Evolutionary conservation across 64 coral and sea anemone species (phyloP), one percentile per base, ranked within the genome.

Genomic region (Catalaphyllia jardinei): DNA sequence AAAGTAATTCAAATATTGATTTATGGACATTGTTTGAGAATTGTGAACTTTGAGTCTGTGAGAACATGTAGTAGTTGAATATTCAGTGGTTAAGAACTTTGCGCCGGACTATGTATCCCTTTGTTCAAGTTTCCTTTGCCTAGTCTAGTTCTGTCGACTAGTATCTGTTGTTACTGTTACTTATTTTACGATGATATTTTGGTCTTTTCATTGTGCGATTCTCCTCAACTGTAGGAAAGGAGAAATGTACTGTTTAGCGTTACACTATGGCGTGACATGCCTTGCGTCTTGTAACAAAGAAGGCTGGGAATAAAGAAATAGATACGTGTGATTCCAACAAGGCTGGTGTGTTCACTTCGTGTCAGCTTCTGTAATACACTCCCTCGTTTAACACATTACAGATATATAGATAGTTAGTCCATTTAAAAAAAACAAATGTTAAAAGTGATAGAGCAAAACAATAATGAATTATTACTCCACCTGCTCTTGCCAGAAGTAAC

Each of bases 161-260:
- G 17, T 42, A 4, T 35, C 17, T 75, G 1, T 42, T 75, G 73
- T 75, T 42, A 39, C 31, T 75, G 73, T 75, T 75, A 31, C n/a
- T 75, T 42, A 75, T 75, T 39, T 75, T 14, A 35, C 31, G 33
- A 35, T 35, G 33, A 35, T 35, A 17, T 39, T 42, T 10, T 75
- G 27, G 30, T 75, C 5, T 31, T 75, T 75, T 75, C 31, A 38
- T 75, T 75, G 73, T 75, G 73, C 13, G 31, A 38, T 75, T 75
- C 73, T 75, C 73, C 33, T 35, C 33, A 75, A 39, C 31, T 38
- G 73, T 17, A 75, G 73, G 73, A 75, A 75, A 75, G 73, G 73
- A 75, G 73, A 75, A 75, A 75, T 75, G 73, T 75, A 75, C 3
- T 75, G 73, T 75, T 75, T 75, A 39, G 73, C 73, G 29, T 75